Conservation (phyloP, 2,888 invertebrate species). For the Anoncus sp. region DNA sequence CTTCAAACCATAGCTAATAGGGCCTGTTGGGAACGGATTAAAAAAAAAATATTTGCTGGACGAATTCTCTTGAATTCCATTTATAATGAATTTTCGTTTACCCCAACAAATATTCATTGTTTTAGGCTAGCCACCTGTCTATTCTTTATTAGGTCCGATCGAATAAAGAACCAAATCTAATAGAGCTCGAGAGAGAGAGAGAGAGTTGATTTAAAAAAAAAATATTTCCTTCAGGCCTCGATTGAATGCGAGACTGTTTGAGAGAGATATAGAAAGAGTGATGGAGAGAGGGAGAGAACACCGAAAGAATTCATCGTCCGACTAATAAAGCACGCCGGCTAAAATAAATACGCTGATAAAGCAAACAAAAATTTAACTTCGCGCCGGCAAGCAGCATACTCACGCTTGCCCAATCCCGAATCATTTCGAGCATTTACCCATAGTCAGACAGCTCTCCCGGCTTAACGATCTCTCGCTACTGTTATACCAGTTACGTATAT, state of each 20-base stretch:
- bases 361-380: conserved; percentile 52
- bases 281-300: conserved; percentile 4
- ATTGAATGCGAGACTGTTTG: not conserved
- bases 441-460: not conserved
- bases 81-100: too few species aligned
- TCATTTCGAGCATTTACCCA: conserved; percentile 41
- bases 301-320: conserved; percentile 15
- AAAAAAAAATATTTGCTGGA: too few species aligned
- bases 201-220: too few species aligned
- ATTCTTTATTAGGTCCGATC: too few species aligned
- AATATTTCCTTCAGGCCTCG: not conserved
- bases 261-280: not conserved
- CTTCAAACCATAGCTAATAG: too few species aligned
- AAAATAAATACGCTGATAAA: conserved; percentile 55
- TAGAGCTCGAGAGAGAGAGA: too few species aligned
- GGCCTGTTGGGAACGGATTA: too few species aligned
- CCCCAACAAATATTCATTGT: too few species aligned
- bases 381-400: conserved; percentile 18
- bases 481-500: not conserved
- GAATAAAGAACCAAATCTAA: too few species aligned
- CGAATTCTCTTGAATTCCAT: too few species aligned
- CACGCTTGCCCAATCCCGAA: conserved; percentile 12
- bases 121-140: too few species aligned
- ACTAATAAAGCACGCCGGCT: conserved; percentile 39
- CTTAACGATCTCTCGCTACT: conserved; percentile 27